Base-by-base conservation (phyloP, 2,888 invertebrate genomes). In the Phymatocera aterrima region DNA sequence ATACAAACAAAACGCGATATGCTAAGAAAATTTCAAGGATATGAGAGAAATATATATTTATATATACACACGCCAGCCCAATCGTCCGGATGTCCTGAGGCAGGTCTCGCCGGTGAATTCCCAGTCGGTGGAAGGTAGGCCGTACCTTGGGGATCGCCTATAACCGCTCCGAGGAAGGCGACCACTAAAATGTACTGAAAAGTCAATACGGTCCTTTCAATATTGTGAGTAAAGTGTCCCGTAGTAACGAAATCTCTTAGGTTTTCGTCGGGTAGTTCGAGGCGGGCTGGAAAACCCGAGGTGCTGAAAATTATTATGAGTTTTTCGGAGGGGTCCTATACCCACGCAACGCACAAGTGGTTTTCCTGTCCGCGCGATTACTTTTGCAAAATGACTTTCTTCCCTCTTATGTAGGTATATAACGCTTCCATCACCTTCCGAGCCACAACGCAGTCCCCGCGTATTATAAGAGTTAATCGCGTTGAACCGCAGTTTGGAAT, bases 121-220 rank as follows among this genome's bases (percentile, higher is more conserved):
- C 91, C 90, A 82, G 91, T 92, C 0, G 93, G 93, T 28, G 93
- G 93, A 77, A 93, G 90, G 84, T 93, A 93, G 80, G 92, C 92
- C 80, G 93, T 85, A 78, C 88, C 89, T 83, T 91, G 90, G 90
- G 84, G 92, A 90, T 90, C 82, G 89, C 89, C 91, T 88, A 91
- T 85, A 91, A 87, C 83, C 91, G 90, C 87, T 90, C 86, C 87
- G 90, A 90, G 84, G 85, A 88, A 85, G 85, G 83, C 88, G 84
- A 84, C 83, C 82, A 88, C 82, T 81, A 88, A 78, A 75, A 86
- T 68, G 77, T 74, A 81, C 85, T 85, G 77, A 24, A 78, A 78
- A 78, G 21, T 21, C 34, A 75, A 51, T 54, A 70, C 5, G 34
- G 15, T 28, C 21, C 51, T 46, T 48, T 82, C 40, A 78, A 79